These are phyloP conservation scores for Tiliacea aurago DNA, from an alignment of 2,888 invertebrate species.

Conservation along the genomic window DNA sequence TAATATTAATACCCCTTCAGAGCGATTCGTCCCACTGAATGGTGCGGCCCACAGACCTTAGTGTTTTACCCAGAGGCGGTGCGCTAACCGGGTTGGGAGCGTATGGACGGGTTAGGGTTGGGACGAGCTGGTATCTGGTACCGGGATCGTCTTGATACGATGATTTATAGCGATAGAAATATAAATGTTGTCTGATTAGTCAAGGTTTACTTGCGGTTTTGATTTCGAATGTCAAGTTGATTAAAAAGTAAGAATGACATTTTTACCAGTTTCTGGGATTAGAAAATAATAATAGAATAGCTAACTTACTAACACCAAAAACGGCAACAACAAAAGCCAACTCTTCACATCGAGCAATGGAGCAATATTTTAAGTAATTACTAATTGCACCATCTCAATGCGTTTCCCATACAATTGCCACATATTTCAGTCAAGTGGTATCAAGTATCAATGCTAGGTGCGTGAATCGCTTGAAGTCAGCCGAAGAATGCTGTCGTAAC, in stretches of 20 bases:
- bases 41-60: conserved; percentile 69
- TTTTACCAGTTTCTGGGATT: background rate
- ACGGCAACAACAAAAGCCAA: background rate
- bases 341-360: background rate
- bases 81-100: conserved; percentile 64
- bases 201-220: background rate
- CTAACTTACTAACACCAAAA: background rate
- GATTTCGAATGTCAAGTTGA: background rate
- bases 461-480: conserved; percentile 49
- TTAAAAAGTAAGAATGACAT: background rate
- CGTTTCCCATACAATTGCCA: conserved; percentile 41
- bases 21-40: conserved; percentile 66
- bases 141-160: conserved; percentile 21
- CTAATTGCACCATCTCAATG: conserved; percentile 23
- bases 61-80: conserved; percentile 59
- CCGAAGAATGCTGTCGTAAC: conserved; percentile 51
- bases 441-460: conserved; percentile 54
- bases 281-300: background rate
- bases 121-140: conserved; percentile 13
- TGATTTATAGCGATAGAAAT: conserved; percentile 1
- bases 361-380: background rate
- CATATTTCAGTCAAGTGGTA: conserved; percentile 39
- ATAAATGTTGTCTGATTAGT: background rate
- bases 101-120: conserved; percentile 42
- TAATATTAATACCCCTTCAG: conserved; percentile 68